Base-by-base conservation (phyloP, 2,888 invertebrate species). In the Watsonalla binaria region DNA sequence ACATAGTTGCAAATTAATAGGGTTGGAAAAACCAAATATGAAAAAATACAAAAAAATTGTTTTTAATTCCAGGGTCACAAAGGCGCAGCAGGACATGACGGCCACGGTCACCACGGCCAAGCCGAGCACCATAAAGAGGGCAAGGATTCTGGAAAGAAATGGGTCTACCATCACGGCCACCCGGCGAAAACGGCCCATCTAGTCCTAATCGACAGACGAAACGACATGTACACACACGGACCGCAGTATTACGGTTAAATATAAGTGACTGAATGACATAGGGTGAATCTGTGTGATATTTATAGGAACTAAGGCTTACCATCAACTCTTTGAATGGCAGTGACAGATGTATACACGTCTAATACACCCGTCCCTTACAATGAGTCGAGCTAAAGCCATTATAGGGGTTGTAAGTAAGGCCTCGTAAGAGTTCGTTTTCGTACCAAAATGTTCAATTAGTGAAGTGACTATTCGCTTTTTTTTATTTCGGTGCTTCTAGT, bases 161-260 rank as follows among this genome's bases (percentile, higher is more conserved):
- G 93, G 93, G 74, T 87, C n/a, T 92, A 84, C 74, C 90, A 92
- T 60, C 92, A 92, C 59, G 90, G 90, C 0, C 57, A 66, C 7
- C 88, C 90, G 0, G 84, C 86, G 0, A 85, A 82, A 57, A 82
- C 78, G 0, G 76, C 86, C 6, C 82, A 84, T 56, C 65, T 90
- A 35, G 74, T 83, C 6, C 50, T 78, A 42, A 81, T 87, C 0
- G 90, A 90, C 56, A 54, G 85, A n/a, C 55, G 88, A 57, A 61
- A 67, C 0, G 87, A 84, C 15, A 66, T 69, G 37, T 67, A 69
- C 53, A 70, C 65, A 56, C 79, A 82, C n/a, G 83, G 83, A 6
- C 84, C 84, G 0, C 73, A 68, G 14, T 82, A 85, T 51, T 88
- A 69, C 56, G 85, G 86, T 6, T 80, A 77, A 68, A 47, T 11